A percentile compares a stretch with the other conserved stretches of the same genome.
phyloP scores from a whole-genome alignment of 2,888 invertebrate genomes.

The Brenthis hecate region DNA sequence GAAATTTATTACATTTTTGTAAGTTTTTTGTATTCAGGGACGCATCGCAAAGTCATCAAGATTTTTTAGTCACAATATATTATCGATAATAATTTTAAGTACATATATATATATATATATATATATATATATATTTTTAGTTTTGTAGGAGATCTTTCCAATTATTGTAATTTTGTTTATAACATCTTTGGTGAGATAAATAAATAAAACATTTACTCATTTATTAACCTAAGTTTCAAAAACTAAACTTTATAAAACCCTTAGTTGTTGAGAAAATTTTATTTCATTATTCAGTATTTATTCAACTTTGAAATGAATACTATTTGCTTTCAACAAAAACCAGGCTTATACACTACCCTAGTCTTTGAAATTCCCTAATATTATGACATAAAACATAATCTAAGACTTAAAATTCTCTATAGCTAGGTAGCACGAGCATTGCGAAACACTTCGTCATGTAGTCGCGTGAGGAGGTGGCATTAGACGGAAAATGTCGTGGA shows the following conservation, averaged over 20 bases:
- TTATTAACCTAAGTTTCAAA: too few relatives aligned
- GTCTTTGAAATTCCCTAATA: constrained; percentile 23
- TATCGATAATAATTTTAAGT: neutral
- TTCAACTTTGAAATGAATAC: too few relatives aligned
- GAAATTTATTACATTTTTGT: constrained; percentile 33
- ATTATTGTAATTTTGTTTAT: too few relatives aligned
- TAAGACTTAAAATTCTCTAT: constrained; percentile 31
- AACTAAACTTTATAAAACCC: too few relatives aligned
- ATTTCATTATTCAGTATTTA: too few relatives aligned
- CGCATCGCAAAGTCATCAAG: neutral
- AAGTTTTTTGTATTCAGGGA: constrained; percentile 19
- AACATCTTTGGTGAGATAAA: too few relatives aligned
- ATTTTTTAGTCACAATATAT: neutral
- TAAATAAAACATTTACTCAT: too few relatives aligned
- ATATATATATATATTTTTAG: too few relatives aligned
- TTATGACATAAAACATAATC: constrained; percentile 38
- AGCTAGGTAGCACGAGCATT: constrained; percentile 43
- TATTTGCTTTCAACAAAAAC: too few relatives aligned
- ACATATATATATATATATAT: neutral
- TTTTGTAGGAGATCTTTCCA: too few relatives aligned
- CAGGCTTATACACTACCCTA: neutral
- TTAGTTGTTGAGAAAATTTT: too few relatives aligned
- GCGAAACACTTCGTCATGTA: constrained; percentile 58
- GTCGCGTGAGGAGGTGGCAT: constrained; percentile 71
- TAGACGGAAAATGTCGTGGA: constrained; percentile 52